Evolutionary conservation across 1,140 invertebrate genomes (phyloP), one percentile per base, ranked within the genome.

Genomic region (Drosophila repletoides): DNA sequence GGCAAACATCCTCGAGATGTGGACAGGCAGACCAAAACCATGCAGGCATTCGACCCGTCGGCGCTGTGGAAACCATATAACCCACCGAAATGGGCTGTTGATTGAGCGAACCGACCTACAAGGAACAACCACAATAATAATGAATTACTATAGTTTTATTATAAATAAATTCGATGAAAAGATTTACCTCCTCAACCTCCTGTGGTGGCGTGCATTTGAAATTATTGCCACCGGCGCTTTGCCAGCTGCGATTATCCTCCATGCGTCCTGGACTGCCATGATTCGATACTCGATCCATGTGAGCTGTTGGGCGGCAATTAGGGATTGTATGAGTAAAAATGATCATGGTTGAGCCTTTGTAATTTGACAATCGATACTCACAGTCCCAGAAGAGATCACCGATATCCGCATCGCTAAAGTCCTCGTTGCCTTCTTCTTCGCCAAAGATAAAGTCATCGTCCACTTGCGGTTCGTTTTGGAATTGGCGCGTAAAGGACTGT

Each of bases 21-120:
- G 96, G 95, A 92, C 97, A 97, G 15, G 96, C 94, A 24, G 97
- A 94, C 98, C 98, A 99, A 92, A 99, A 99, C 98, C 98, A 99
- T 6, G 94, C 93, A 9, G 99, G 98, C 94, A 99, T 96, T 26
- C 94, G 94, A 17, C 97, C 97, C 24, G 97, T 96, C 36, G 96
- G 96, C 19, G 98, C 98, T 31, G 98, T 99, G 5, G 98, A 99
- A 36, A 99, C 96, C 84, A 98, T 94, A 91, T 99, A 99, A 29
- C 98, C 99, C 66, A 99, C 93, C 49, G 99, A 99, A 58, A 99
- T 92, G 1, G 99, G 99, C 91, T 99, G 99, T 91, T 99, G 98
- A 45, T 99, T 92, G 19, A 99, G 91, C 7, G 96, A 95, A 6
- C 96, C 95, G 12, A 97, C 94, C 91, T 97, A n/a, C 1, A 2